Percentiles rank a stretch among this genome's conserved stretches.
Evolutionary conservation across 2,888 invertebrate species (phyloP).

Genomic region (Dusona sp.): DNA sequence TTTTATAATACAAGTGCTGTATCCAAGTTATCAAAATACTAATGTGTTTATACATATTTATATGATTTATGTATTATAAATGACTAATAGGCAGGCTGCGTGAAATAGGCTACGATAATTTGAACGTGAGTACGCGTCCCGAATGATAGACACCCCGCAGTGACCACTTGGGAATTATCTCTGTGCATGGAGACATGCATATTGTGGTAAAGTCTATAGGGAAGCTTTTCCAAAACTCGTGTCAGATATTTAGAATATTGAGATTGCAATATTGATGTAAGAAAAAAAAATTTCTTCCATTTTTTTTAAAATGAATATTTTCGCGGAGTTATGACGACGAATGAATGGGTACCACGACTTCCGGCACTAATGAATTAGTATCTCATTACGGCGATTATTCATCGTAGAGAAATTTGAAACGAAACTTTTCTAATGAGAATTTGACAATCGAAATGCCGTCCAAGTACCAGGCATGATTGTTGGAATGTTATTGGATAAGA

Average conservation of each 20-base stretch:
- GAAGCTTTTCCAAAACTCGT: slow-evolving; percentile 14
- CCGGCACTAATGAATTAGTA: neutral
- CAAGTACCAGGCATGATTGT: neutral
- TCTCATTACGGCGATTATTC: neutral
- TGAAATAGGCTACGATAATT: slow-evolving; percentile 68
- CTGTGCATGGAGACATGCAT: slow-evolving; percentile 22
- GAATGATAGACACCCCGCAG: slow-evolving; percentile 35
- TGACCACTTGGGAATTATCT: slow-evolving; percentile 41
- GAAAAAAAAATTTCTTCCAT: neutral
- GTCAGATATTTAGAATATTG: slow-evolving; percentile 1
- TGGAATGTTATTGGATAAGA: slow-evolving; percentile 21
- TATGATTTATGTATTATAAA: slow-evolving; percentile 53
- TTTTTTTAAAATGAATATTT: neutral
- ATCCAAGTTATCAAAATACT: slow-evolving; percentile 51
- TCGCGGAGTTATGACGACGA: neutral
- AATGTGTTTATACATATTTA: slow-evolving; percentile 58
- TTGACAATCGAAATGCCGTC: neutral
- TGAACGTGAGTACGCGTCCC: slow-evolving; percentile 57
- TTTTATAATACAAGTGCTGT: slow-evolving; percentile 54
- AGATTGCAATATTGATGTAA: neutral
- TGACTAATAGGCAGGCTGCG: slow-evolving; percentile 67
- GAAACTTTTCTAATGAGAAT: neutral
- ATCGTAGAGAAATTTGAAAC: neutral
- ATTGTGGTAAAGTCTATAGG: slow-evolving; percentile 5
- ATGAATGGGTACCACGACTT: neutral